Evolutionary conservation across 2,113 vertebrate genomes (phyloP), one percentile per base, ranked within the genome.

Genomic region (Seriola aureovittata): DNA sequence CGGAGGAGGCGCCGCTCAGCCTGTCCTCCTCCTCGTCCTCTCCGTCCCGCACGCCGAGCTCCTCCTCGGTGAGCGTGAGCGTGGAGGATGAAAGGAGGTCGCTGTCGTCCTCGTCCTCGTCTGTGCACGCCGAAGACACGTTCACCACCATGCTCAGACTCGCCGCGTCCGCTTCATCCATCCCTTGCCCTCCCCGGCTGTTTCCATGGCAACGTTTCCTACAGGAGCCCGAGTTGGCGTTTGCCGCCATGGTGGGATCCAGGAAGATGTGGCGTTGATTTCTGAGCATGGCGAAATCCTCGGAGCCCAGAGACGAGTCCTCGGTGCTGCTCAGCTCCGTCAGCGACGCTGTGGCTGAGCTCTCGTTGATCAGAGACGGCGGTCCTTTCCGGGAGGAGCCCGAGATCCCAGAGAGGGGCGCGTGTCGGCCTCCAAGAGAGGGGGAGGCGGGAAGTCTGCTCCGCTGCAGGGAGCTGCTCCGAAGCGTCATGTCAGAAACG

Each of bases 81-180:
- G 98, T 99, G 62, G 98, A 99, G 92, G 98, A 99, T 40, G 98
- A 99, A 75, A 99, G 95, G 58, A 99, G 96, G 92, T 99, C 98
- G 64, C 97, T 97, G 85, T 99, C 97, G 42, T 99, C 98, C 93
- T 99, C 98, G 62, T 99, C 98, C 0, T 96, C 95, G 65, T 99
- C 98, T 1, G 98, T 99, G 81, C 98, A 98, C 16, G 97, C 97
- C 55, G 98, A 99, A 16, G 98, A 99, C 66, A 99, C 97, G 21
- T 99, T 99, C 59, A 99, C 98, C 75, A 99, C 97, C 96, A 99
- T 98, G 93, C 98, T 99, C 90, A 99, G 86, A 74, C 97, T 99
- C 38, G 97, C 96, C 46, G 95, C 97, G 8, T 99, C 98, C 0
- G 76, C 64, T 1, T 90, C 88, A 0, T 89, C 91, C 64, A 16